Conservation (phyloP, 2,888 invertebrate species). For the Latrodectus hesperus region DNA sequence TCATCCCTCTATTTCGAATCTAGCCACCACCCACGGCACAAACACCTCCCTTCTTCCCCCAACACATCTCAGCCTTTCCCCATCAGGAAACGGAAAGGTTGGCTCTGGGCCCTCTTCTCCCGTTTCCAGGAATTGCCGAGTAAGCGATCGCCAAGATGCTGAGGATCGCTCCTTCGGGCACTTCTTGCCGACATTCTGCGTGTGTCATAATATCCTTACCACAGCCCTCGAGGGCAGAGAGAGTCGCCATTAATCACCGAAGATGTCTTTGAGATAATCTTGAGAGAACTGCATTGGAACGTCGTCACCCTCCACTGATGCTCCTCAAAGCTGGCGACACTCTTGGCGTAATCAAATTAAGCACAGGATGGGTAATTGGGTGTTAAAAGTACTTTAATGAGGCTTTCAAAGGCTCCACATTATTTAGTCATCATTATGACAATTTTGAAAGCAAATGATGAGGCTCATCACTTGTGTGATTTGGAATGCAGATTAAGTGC, state of each 20-base stretch:
- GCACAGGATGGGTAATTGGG: neutral
- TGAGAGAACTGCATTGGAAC: too few species aligned
- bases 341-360: neutral
- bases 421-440: neutral
- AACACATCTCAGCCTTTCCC: conserved; percentile 20
- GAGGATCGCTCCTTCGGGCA: conserved; percentile 30
- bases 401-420: neutral
- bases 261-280: too few species aligned
- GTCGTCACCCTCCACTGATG: neutral
- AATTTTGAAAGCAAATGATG: neutral
- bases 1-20: neutral
- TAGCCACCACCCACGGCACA: conserved; percentile 4
- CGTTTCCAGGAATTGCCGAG: conserved; percentile 36
- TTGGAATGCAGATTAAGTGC: too few species aligned
- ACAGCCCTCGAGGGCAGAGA: conserved; percentile 13
- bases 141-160: conserved; percentile 66
- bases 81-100: neutral
- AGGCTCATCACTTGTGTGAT: too few species aligned
- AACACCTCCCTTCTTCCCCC: conserved; percentile 29
- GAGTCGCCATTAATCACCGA: neutral
- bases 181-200: conserved; percentile 20
- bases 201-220: conserved; percentile 9
- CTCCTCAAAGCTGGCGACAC: neutral
- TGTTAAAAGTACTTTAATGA: neutral
- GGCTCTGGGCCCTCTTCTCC: neutral